Percentiles rank a stretch among this genome's conserved stretches.
phyloP scores from a whole-genome alignment of 1,140 invertebrate genomes.

The Anthonomus grandis region DNA sequence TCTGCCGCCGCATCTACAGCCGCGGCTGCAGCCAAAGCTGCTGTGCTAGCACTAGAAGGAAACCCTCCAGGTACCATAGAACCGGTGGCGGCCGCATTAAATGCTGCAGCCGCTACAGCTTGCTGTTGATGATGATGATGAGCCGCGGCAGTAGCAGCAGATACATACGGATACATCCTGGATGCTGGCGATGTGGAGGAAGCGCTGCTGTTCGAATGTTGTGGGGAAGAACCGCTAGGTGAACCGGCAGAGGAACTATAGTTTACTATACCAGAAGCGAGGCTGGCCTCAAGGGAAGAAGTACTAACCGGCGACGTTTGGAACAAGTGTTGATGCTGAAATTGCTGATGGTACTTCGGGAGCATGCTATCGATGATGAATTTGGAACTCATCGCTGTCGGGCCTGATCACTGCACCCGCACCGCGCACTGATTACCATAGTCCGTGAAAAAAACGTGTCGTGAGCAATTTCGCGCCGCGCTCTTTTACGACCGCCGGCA shows the following conservation, averaged over 20 bases:
- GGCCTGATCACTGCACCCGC: conserved; percentile 40
- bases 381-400: conserved; percentile 84
- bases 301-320: conserved; percentile 51
- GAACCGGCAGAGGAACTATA: conserved; percentile 45
- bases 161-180: conserved; percentile 69
- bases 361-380: conserved; percentile 96
- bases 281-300: conserved; percentile 52
- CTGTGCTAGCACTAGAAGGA: conserved; percentile 50
- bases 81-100: conserved; percentile 60
- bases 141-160: conserved; percentile 63
- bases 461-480: conserved; percentile 14
- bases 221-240: conserved; percentile 52
- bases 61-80: conserved; percentile 67
- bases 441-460: conserved; percentile 30
- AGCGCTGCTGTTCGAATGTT: conserved; percentile 53
- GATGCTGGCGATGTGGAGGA: conserved; percentile 62
- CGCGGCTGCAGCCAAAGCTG: conserved; percentile 59
- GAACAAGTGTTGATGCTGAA: conserved; percentile 66
- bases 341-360: conserved; percentile 86
- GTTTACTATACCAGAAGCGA: conserved; percentile 52
- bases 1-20: conserved; percentile 61
- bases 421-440: conserved; percentile 45
- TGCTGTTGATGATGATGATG: conserved; percentile 70
- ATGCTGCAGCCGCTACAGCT: conserved; percentile 64
- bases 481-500: conserved; percentile 43